Evolutionary conservation across 2,888 invertebrate species (phyloP).

Genomic region (Dichetophora obliterata): DNA sequence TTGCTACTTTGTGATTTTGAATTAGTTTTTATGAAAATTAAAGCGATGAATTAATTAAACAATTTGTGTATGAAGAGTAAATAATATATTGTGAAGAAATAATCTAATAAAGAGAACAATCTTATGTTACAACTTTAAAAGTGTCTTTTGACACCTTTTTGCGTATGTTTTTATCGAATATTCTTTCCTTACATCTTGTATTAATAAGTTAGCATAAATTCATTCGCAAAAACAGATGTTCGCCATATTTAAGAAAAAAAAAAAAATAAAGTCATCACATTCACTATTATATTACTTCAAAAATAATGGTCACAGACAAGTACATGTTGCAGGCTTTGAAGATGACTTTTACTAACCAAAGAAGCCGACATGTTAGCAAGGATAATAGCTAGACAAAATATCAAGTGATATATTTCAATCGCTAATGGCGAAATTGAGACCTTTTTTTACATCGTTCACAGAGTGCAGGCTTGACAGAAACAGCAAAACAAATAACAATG

Average conservation of each 20-base stretch:
- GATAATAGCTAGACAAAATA: not conserved
- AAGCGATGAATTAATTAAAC: too few relatives aligned
- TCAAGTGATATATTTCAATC: conserved; percentile 18
- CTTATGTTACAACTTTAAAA: too few relatives aligned
- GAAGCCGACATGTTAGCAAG: not conserved
- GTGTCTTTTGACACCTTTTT: too few relatives aligned
- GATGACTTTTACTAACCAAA: not conserved
- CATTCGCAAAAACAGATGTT: not conserved
- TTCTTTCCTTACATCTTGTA: too few relatives aligned
- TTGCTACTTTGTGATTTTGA: too few relatives aligned
- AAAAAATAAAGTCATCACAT: conserved; percentile 14
- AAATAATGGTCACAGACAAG: conserved; percentile 11
- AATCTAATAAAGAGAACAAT: too few relatives aligned
- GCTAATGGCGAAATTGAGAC: not conserved
- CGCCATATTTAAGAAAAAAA: not conserved
- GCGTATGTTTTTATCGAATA: too few relatives aligned
- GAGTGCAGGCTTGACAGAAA: not conserved
- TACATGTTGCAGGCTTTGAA: conserved; percentile 6
- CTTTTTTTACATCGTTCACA: not conserved
- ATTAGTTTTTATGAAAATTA: too few relatives aligned
- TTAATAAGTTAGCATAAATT: not conserved
- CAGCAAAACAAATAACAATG: conserved; percentile 49
- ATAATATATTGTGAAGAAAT: too few relatives aligned
- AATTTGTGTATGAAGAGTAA: too few relatives aligned
- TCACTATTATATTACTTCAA: not conserved